Conservation (phyloP, 2,888 invertebrate genomes). For the Rhagonycha lutea region DNA sequence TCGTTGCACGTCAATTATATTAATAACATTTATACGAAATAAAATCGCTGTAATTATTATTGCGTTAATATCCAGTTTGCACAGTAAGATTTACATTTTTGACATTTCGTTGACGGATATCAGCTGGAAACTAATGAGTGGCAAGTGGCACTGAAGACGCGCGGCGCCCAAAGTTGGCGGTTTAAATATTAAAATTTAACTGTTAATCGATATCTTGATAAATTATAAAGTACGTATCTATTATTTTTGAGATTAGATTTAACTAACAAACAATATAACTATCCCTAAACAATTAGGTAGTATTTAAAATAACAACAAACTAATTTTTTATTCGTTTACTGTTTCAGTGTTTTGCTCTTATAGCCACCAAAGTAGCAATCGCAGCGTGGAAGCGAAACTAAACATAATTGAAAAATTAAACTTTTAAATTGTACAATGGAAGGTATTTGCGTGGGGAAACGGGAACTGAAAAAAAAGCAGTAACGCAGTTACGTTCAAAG, state of each 20-base stretch:
- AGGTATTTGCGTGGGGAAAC: background rate
- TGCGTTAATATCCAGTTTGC: background rate
- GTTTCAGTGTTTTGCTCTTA: background rate
- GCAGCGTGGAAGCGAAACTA: background rate
- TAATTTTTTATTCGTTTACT: background rate
- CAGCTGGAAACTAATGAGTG: background rate
- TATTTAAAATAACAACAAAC: no score
- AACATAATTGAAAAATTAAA: background rate
- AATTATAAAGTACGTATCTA: background rate
- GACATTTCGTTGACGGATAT: background rate
- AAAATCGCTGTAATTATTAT: background rate
- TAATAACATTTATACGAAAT: slow-evolving; percentile 1
- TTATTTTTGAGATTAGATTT: background rate
- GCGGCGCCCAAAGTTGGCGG: background rate
- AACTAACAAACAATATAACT: no score
- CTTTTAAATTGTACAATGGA: background rate
- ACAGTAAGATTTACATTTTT: background rate
- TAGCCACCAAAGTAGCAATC: background rate
- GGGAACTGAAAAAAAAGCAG: background rate
- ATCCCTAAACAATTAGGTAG: no score
- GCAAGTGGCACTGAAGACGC: background rate
- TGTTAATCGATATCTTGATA: background rate
- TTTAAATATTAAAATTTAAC: background rate
- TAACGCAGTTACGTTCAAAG: background rate
- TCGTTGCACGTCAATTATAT: slow-evolving; percentile 17